Percentiles rank a stretch among this genome's conserved stretches.
Conservation (phyloP, 1,140 invertebrate species). For the Apis cerana region DNA sequence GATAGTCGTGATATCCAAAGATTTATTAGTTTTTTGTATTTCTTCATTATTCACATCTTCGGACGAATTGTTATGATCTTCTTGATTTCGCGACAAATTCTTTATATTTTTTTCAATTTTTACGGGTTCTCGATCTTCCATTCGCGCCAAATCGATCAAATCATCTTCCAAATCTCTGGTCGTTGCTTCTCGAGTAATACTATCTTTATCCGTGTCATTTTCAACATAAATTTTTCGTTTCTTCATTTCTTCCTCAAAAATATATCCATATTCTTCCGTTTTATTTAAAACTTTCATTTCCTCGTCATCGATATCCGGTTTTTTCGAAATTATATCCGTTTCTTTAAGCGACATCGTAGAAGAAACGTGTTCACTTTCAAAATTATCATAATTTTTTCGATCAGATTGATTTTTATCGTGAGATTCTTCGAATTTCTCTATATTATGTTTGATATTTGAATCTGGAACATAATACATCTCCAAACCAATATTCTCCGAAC, state of each 20-base stretch:
- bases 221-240: slow-evolving; percentile 31
- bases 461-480: slow-evolving; percentile 47
- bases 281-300: slow-evolving; percentile 20
- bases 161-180: slow-evolving; percentile 41
- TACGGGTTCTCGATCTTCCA: slow-evolving; percentile 6
- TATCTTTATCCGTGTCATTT: slow-evolving; percentile 50
- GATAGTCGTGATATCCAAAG: slow-evolving; percentile 6
- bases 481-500: slow-evolving; percentile 49
- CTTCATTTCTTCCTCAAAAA: slow-evolving; percentile 47
- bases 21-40: slow-evolving; percentile 17
- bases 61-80: slow-evolving; percentile 3
- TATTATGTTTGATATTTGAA: slow-evolving; percentile 34
- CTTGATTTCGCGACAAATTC: slow-evolving; percentile 18
- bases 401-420: background rate
- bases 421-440: background rate
- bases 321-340: slow-evolving; percentile 7
- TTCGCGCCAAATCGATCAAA: slow-evolving; percentile 24
- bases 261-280: slow-evolving; percentile 45
- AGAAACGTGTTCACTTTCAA: slow-evolving; percentile 16
- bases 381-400: slow-evolving; percentile 7
- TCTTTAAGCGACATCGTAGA: slow-evolving; percentile 38
- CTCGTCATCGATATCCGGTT: background rate
- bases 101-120: slow-evolving; percentile 19
- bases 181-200: slow-evolving; percentile 6
- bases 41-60: slow-evolving; percentile 20